Percentiles rank a stretch among this genome's conserved stretches.
phyloP scores from a whole-genome alignment of 2,888 invertebrate genomes.

The Biston betularia region DNA sequence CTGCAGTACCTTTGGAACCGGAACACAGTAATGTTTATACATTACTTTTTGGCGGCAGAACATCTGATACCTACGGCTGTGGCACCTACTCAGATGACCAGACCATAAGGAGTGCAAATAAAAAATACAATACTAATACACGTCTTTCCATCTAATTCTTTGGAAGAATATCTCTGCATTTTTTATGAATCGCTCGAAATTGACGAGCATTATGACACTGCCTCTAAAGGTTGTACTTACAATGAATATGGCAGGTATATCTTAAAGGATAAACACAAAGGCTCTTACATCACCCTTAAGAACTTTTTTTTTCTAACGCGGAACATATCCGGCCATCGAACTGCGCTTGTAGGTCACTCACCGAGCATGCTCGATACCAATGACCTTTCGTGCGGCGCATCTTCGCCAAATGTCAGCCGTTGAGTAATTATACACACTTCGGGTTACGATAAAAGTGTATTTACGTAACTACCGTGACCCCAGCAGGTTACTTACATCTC shows the following conservation, averaged over 20 bases:
- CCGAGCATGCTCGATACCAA: conserved; percentile 54
- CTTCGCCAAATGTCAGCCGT: conserved; percentile 71
- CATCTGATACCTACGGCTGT: no score
- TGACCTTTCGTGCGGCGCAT: conserved; percentile 66
- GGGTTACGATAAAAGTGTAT: conserved; percentile 48
- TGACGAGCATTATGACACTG: not conserved
- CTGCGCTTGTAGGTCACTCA: conserved; percentile 60
- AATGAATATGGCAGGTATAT: not conserved
- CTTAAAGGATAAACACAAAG: conserved; percentile 23
- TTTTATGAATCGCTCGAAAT: not conserved
- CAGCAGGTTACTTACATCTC: conserved; percentile 20
- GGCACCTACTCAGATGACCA: no score
- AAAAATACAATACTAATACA: no score
- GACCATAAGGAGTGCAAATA: no score
- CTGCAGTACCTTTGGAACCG: no score
- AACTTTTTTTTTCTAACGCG: conserved; percentile 40
- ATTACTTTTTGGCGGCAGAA: no score
- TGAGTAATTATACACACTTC: conserved; percentile 65
- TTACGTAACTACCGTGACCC: conserved; percentile 46
- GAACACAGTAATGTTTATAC: no score
- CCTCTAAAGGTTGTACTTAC: not conserved
- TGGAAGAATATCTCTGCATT: not conserved
- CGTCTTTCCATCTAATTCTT: not conserved
- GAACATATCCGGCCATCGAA: conserved; percentile 46
- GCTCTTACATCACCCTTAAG: conserved; percentile 29